These are phyloP conservation scores for Homalodisca vitripennis DNA, from an alignment of 1,140 invertebrate species.

Conservation along the genomic window DNA sequence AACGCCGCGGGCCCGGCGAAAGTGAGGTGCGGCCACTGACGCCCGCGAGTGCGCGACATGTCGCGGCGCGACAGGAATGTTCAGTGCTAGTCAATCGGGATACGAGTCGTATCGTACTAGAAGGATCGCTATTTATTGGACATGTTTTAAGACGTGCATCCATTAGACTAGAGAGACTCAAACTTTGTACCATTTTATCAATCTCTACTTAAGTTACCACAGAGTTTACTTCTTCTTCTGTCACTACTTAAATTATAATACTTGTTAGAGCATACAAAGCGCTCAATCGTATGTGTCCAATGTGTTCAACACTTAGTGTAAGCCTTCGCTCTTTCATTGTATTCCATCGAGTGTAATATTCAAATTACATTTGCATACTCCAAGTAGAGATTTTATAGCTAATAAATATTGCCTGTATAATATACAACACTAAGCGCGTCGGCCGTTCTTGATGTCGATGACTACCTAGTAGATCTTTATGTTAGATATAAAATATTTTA, in stretches of 20 bases:
- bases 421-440: too few species aligned
- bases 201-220: slow-evolving; percentile 28
- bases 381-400: too few species aligned
- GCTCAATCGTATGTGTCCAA: neutral
- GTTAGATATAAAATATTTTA: too few species aligned
- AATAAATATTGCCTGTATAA: too few species aligned
- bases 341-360: too few species aligned
- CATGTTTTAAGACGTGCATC: neutral
- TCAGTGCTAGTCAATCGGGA: slow-evolving; percentile 24
- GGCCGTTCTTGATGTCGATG: too few species aligned
- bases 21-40: neutral
- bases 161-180: neutral
- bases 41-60: neutral
- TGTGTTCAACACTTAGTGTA: slow-evolving; percentile 1
- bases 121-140: slow-evolving; percentile 23
- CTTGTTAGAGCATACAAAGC: neutral
- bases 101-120: neutral
- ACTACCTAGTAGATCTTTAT: too few species aligned
- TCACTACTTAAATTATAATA: neutral
- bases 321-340: neutral
- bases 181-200: slow-evolving; percentile 15
- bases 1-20: neutral
- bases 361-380: too few species aligned
- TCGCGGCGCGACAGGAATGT: slow-evolving; percentile 7
- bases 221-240: slow-evolving; percentile 19